Percentiles rank a stretch among this genome's conserved stretches.
Conservation (phyloP, 2,888 invertebrate species). For the Tipula confusa region DNA sequence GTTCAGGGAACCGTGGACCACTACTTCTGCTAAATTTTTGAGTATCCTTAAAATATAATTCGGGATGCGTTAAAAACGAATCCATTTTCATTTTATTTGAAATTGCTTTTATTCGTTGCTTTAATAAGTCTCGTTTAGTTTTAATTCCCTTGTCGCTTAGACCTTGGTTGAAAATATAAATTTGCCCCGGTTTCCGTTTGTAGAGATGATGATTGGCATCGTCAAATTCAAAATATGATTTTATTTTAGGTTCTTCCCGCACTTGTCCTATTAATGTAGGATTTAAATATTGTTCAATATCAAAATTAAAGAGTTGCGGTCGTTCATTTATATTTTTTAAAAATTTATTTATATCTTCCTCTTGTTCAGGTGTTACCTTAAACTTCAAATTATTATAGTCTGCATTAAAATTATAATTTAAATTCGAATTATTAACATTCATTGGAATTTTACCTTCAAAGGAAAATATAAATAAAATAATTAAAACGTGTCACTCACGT, state of each 20-base stretch:
- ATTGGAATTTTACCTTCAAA: background rate
- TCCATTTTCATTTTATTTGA: conserved; percentile 29
- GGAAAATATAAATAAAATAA: conserved; percentile 12
- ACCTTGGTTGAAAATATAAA: background rate
- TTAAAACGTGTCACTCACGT: background rate
- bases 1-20: no score
- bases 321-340: conserved; percentile 37
- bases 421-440: background rate
- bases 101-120: conserved; percentile 21
- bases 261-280: conserved; percentile 30
- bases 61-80: background rate
- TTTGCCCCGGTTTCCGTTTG: background rate
- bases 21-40: background rate
- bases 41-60: background rate
- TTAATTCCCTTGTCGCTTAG: background rate
- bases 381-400: conserved; percentile 37
- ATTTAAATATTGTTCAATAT: conserved; percentile 37
- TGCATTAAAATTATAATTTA: background rate
- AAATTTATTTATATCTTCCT: conserved; percentile 38
- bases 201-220: background rate
- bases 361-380: conserved; percentile 36
- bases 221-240: background rate
- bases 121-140: conserved; percentile 15
- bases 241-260: background rate
- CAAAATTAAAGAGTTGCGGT: conserved; percentile 39